Base-by-base conservation (phyloP, 1,140 invertebrate genomes). In the Psix sp. region DNA sequence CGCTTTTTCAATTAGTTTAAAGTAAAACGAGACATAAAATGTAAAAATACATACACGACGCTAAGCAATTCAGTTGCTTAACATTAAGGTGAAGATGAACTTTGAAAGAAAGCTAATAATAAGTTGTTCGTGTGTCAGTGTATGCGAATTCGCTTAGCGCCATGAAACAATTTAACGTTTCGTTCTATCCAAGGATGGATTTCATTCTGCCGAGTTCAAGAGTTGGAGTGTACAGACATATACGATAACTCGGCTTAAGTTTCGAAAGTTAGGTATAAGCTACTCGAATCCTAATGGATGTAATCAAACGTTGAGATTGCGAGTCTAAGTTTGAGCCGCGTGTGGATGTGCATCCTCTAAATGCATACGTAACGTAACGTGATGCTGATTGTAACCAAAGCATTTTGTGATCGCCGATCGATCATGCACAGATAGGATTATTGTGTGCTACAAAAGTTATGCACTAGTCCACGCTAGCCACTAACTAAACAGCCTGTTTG, bases 231-330 rank as follows among this genome's bases (percentile, higher is more conserved):
- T 24, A 45, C 49, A 62, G 46, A 73, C 70, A 45, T 59, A 60
- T 54, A 59, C 46, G 68, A 65, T 57, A 72, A 65, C 45, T 57
- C 45, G 67, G 40, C 31, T 63, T 29, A 56, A 73, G 60, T 79
- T 77, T 75, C 67, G 75, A 78, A 82, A 82, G 74, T 82, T 82
- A 80, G 74, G 74, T 80, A 80, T 80, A 79, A 82, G 74, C 68
- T 75, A 73, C 66, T 82, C 74, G 62, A 71, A 57, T 63, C 48
- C 76, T 79, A 84, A 81, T 82, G 68, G 82, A 74, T 70, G 77
- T 76, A 80, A 85, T 84, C 80, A 83, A 83, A 82, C 67, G 77
- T 79, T 74, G 77, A 74, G 74, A 80, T 82, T 83, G 81, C 78
- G 63, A 80, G 62, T 65, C 21, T 26, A 57, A 63, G 67, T 63